Evolutionary conservation across 2,888 invertebrate genomes (phyloP).

Genomic region (Drosophila nr. perissopoda): DNA sequence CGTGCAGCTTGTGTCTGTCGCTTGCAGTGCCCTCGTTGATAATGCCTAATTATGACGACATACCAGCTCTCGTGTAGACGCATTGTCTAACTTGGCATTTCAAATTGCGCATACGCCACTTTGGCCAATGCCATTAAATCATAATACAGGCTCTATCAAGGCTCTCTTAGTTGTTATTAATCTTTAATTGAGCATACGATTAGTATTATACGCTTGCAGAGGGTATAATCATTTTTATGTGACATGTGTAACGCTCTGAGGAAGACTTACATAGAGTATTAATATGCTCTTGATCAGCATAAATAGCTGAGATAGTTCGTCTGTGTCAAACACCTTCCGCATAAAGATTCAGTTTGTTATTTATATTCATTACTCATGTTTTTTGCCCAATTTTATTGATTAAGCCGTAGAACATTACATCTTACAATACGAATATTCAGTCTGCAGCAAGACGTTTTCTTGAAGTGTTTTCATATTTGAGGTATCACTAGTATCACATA

Average conservation of each 20-base stretch:
- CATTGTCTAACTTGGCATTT: conserved; percentile 2
- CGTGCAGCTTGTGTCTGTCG: conserved; percentile 38
- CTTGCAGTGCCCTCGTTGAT: conserved; percentile 50
- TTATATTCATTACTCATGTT: neutral
- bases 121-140: conserved; percentile 6
- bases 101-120: conserved; percentile 39
- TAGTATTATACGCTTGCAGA: neutral
- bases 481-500: neutral
- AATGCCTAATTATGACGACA: conserved; percentile 55
- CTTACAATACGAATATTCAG: neutral
- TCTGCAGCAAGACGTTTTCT: neutral
- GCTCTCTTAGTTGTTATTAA: neutral
- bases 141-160: neutral
- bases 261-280: neutral
- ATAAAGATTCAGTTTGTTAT: no score
- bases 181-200: neutral
- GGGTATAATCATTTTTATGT: neutral
- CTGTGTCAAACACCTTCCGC: neutral
- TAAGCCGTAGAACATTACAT: neutral
- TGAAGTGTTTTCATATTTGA: neutral
- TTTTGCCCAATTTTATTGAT: neutral
- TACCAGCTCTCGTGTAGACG: neutral
- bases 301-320: neutral
- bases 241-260: neutral
- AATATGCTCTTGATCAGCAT: neutral